Percentiles rank a stretch among this genome's conserved stretches.
Evolutionary conservation across 2,113 vertebrate species (phyloP).

Genomic region (Tenebrosternarchus preto): DNA sequence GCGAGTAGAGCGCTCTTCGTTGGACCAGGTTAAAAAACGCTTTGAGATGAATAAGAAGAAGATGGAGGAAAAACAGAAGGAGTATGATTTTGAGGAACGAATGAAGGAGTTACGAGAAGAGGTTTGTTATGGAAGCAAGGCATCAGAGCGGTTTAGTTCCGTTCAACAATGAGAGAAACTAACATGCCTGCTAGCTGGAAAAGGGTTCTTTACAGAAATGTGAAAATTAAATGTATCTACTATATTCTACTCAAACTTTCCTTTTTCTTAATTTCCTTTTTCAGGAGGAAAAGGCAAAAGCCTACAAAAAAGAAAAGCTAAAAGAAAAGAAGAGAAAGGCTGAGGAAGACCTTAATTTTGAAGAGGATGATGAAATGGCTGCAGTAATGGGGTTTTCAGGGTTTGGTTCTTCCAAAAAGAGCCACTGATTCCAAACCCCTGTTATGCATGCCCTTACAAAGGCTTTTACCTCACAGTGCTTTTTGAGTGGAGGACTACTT

Average conservation of each 20-base stretch:
- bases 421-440: slow-evolving; percentile 74
- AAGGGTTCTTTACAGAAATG: too few species aligned
- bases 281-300: slow-evolving; percentile 97
- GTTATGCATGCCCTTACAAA: background rate
- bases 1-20: slow-evolving; percentile 93
- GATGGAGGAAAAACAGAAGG: slow-evolving; percentile 97
- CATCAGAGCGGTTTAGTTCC: background rate
- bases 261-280: background rate
- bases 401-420: slow-evolving; percentile 94
- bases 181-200: too few species aligned
- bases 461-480: background rate
- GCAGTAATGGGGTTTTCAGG: slow-evolving; percentile 98
- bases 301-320: slow-evolving; percentile 97
- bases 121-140: slow-evolving; percentile 68
- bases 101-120: slow-evolving; percentile 97
- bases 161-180: too few species aligned
- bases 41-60: slow-evolving; percentile 98
- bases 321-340: slow-evolving; percentile 93
- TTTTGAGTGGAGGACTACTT: background rate
- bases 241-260: too few species aligned
- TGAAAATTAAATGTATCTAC: too few species aligned
- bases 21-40: slow-evolving; percentile 97
- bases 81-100: slow-evolving; percentile 98
- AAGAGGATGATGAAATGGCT: slow-evolving; percentile 97
- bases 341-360: slow-evolving; percentile 89